phyloP scores from a whole-genome alignment of 2,888 invertebrate genomes.

The Ditylenchus weischeri region DNA sequence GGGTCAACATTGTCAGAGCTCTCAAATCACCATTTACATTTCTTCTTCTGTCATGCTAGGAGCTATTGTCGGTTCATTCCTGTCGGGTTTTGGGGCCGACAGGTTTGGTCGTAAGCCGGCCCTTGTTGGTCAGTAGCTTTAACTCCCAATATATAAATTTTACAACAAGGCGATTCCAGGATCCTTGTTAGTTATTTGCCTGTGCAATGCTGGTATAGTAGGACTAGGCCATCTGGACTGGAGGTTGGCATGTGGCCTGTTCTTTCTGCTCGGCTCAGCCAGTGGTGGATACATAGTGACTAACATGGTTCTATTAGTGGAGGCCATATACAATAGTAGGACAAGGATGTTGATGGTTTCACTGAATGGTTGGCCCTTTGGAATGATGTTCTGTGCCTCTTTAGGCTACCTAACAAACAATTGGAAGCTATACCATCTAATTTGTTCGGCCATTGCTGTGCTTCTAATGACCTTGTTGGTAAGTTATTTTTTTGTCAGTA shows the following conservation, averaged over 20 bases:
- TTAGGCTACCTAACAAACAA: conserved; percentile 32
- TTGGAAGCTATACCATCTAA: conserved; percentile 42
- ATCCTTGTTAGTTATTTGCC: conserved; percentile 32
- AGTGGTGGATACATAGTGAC: conserved; percentile 32
- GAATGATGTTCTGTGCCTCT: conserved; percentile 45
- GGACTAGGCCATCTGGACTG: neutral
- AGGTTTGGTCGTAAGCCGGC: conserved; percentile 51
- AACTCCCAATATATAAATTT: neutral
- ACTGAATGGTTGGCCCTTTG: conserved; percentile 54
- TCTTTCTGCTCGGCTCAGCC: conserved; percentile 6
- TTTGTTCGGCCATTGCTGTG: conserved; percentile 28
- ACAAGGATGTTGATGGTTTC: conserved; percentile 50
- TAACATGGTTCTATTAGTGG: conserved; percentile 52
- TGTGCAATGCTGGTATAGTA: conserved; percentile 4
- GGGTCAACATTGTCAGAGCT: conserved; percentile 32
- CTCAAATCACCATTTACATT: conserved; percentile 27
- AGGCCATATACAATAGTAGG: conserved; percentile 38
- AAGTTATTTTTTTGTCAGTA: conserved; percentile 7
- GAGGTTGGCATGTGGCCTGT: neutral
- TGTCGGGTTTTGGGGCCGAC: conserved; percentile 52
- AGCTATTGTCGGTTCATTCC: conserved; percentile 49
- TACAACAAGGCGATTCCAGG: conserved; percentile 29
- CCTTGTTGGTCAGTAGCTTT: conserved; percentile 31
- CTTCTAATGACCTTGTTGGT: conserved; percentile 18
- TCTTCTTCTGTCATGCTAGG: conserved; percentile 49